Conservation (phyloP, 2,797 vertebrate genomes). For the Gallirallus australis region DNA sequence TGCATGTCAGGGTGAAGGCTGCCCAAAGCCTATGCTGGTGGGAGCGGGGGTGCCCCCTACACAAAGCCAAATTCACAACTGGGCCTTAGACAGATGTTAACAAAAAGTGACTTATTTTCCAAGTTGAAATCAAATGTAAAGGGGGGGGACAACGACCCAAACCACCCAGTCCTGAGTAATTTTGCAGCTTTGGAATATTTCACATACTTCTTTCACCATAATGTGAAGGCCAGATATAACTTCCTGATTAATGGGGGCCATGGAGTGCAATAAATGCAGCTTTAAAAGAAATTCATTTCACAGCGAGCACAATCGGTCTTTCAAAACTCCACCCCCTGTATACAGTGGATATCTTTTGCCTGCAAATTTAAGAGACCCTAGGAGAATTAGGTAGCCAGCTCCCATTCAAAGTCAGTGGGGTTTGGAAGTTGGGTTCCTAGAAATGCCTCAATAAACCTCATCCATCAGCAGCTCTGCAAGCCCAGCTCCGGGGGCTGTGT, state of each 20-base stretch:
- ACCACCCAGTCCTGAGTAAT: slow-evolving; percentile 20
- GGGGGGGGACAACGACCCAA: neutral
- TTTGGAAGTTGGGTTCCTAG: neutral
- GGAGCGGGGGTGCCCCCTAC: neutral
- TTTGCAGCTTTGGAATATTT: slow-evolving; percentile 62
- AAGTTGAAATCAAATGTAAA: neutral
- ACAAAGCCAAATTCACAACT: neutral
- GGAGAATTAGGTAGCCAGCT: neutral
- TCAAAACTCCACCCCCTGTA: neutral
- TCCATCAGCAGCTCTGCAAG: neutral
- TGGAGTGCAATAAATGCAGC: slow-evolving; percentile 49
- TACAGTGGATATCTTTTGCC: neutral
- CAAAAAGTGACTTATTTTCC: slow-evolving; percentile 43
- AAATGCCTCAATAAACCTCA: neutral
- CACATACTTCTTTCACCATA: slow-evolving; percentile 50
- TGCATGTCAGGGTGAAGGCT: fast-evolving
- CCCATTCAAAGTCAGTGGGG: neutral
- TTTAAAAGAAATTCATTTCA: slow-evolving; percentile 56
- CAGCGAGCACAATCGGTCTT: slow-evolving; percentile 37
- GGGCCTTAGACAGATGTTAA: neutral
- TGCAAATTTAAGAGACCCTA: neutral
- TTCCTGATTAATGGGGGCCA: slow-evolving; percentile 55
- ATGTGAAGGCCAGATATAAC: slow-evolving; percentile 58
- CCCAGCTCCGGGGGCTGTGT: too few relatives aligned
- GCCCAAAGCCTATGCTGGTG: neutral